Evolutionary conservation across 1,140 invertebrate genomes (phyloP).

Genomic region (Neoseiulus cucumeris): DNA sequence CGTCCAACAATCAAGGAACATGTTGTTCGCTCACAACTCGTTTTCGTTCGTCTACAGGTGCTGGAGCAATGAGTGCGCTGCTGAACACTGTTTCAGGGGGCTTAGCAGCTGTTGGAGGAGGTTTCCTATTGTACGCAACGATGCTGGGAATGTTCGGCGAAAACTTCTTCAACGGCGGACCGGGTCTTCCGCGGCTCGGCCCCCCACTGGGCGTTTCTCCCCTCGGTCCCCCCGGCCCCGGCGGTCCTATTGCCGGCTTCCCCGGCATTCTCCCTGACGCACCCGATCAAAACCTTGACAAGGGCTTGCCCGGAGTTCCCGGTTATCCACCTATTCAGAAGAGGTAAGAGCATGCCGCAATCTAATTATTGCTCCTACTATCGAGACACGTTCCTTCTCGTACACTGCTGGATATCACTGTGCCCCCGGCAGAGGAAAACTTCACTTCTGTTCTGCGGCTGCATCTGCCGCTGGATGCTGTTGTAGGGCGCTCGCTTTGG

Average conservation of each 20-base stretch:
- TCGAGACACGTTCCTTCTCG: too few relatives aligned
- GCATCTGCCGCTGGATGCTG: too few relatives aligned
- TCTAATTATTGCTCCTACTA: too few relatives aligned
- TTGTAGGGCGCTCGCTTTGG: too few relatives aligned
- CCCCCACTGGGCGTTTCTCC: not conserved
- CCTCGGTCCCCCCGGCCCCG: not conserved
- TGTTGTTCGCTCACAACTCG: too few relatives aligned
- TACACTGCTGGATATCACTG: too few relatives aligned
- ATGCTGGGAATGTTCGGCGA: constrained; percentile 3
- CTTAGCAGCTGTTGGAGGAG: not conserved
- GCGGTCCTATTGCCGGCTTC: not conserved
- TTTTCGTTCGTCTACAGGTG: not conserved
- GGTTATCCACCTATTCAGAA: constrained; percentile 4
- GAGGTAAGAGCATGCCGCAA: not conserved
- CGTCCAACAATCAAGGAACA: too few relatives aligned
- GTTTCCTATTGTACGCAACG: not conserved
- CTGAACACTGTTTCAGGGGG: not conserved
- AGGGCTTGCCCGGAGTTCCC: not conserved
- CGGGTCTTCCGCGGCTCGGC: not conserved
- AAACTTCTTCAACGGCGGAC: not conserved
- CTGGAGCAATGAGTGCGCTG: not conserved
- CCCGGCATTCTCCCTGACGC: not conserved
- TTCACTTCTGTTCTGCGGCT: too few relatives aligned
- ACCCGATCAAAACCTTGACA: too few relatives aligned
- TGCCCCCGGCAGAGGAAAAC: too few relatives aligned